Conservation (phyloP, 2,888 invertebrate species). For the Trachelus troglodyta region DNA sequence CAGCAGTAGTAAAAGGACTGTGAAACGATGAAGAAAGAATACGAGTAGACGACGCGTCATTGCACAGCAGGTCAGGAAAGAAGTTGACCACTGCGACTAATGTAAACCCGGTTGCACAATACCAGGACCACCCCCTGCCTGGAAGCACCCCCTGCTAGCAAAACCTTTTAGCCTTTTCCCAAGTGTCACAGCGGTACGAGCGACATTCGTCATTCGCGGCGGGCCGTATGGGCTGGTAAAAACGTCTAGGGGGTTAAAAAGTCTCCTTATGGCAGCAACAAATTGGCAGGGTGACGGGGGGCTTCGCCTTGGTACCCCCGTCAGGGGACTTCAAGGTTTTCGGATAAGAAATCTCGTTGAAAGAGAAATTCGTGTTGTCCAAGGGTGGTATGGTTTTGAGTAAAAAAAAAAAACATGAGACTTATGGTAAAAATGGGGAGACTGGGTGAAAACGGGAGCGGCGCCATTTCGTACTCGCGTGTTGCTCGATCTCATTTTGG, state of each 20-base stretch:
- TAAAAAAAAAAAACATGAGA: too few relatives aligned
- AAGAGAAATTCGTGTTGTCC: conserved; percentile 45
- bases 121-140: conserved; percentile 32
- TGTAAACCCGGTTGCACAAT: conserved; percentile 45
- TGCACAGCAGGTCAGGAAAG: conserved; percentile 19
- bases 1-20: background rate
- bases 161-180: conserved; percentile 51
- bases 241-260: conserved; percentile 18
- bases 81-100: conserved; percentile 36
- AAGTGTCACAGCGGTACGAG: conserved; percentile 26
- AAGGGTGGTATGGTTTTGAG: background rate
- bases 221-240: conserved; percentile 8
- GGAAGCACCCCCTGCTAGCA: conserved; percentile 49
- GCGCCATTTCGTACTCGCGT: too few relatives aligned
- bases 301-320: conserved; percentile 30
- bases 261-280: conserved; percentile 38
- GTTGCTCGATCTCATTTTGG: too few relatives aligned
- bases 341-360: conserved; percentile 25
- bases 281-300: conserved; percentile 39
- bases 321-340: conserved; percentile 29
- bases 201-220: conserved; percentile 20
- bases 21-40: conserved; percentile 18
- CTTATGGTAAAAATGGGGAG: too few relatives aligned
- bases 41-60: conserved; percentile 19
- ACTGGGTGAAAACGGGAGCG: too few relatives aligned